Conservation (phyloP, 2,888 invertebrate species). For the Plutella xylostella region DNA sequence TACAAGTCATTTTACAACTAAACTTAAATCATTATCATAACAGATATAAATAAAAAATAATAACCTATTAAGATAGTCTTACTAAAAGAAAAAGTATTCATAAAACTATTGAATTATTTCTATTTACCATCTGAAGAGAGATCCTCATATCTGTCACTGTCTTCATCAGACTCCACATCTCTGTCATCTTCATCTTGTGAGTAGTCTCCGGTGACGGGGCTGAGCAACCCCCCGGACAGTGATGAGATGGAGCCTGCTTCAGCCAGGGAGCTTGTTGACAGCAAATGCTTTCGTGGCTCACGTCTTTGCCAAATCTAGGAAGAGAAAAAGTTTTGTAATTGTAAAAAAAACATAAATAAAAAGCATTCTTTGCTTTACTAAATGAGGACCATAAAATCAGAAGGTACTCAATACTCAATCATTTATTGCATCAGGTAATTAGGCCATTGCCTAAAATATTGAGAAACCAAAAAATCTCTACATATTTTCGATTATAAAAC, state of each 20-base stretch:
- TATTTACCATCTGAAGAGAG: constrained; percentile 80
- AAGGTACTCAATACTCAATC: too few relatives aligned
- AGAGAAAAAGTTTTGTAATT: not conserved
- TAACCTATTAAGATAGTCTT: too few relatives aligned
- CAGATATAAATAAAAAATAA: constrained; percentile 16
- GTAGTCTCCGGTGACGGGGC: constrained; percentile 81
- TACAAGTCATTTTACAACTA: not conserved
- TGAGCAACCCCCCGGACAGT: constrained; percentile 84
- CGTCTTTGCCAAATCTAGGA: constrained; percentile 84
- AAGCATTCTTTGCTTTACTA: too few relatives aligned
- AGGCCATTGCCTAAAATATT: too few relatives aligned
- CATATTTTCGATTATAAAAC: too few relatives aligned
- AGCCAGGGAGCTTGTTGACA: constrained; percentile 86
- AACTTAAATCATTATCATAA: not conserved
- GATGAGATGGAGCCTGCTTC: constrained; percentile 90
- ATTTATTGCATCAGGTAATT: too few relatives aligned
- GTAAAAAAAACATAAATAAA: too few relatives aligned
- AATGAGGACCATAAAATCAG: too few relatives aligned
- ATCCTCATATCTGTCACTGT: constrained; percentile 89
- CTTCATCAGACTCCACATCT: constrained; percentile 83
- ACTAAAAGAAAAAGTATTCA: too few relatives aligned
- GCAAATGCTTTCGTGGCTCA: constrained; percentile 87
- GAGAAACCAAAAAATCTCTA: too few relatives aligned
- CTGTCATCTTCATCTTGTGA: constrained; percentile 86
- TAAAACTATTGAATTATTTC: too few relatives aligned